phyloP scores from a whole-genome alignment of 2,888 invertebrate genomes.

The Lissocephala sabroskyi region DNA sequence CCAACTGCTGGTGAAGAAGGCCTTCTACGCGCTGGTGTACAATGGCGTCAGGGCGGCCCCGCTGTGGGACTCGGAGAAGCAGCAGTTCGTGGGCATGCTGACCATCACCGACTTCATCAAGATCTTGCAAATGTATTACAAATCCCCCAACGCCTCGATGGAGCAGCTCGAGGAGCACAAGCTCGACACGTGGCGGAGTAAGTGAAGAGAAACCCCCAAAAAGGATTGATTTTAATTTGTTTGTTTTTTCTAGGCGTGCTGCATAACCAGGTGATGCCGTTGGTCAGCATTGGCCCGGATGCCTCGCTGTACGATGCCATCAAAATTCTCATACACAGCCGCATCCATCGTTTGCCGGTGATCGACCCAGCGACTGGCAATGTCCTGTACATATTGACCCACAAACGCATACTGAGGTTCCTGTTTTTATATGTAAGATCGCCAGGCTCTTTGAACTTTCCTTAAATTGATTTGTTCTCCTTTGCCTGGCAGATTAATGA shows the following conservation, averaged over 20 bases:
- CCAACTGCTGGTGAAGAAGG: constrained; percentile 96
- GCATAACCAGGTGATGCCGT: constrained; percentile 86
- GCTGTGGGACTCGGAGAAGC: constrained; percentile 94
- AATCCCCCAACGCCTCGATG: constrained; percentile 92
- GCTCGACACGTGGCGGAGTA: constrained; percentile 95
- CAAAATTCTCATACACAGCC: constrained; percentile 90
- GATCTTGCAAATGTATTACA: constrained; percentile 98
- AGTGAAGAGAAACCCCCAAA: too few species aligned
- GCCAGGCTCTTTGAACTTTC: neutral
- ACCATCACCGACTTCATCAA: constrained; percentile 99
- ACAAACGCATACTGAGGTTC: constrained; percentile 97
- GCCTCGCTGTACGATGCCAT: constrained; percentile 95
- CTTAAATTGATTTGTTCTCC: neutral
- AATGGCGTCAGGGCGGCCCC: constrained; percentile 99
- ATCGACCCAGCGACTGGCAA: constrained; percentile 96
- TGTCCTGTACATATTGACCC: constrained; percentile 97
- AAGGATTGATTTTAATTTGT: too few species aligned
- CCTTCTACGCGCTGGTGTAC: constrained; percentile 99
- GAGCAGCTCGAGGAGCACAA: constrained; percentile 98
- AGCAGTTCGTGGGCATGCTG: constrained; percentile 97
- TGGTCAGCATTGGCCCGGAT: constrained; percentile 94
- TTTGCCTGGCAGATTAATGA: constrained; percentile 84
- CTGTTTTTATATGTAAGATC: constrained; percentile 98
- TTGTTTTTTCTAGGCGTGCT: constrained; percentile 89
- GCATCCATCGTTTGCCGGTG: constrained; percentile 97